These are phyloP conservation scores for Acleris literana DNA, from an alignment of 2,888 invertebrate genomes.

Conservation along the genomic window DNA sequence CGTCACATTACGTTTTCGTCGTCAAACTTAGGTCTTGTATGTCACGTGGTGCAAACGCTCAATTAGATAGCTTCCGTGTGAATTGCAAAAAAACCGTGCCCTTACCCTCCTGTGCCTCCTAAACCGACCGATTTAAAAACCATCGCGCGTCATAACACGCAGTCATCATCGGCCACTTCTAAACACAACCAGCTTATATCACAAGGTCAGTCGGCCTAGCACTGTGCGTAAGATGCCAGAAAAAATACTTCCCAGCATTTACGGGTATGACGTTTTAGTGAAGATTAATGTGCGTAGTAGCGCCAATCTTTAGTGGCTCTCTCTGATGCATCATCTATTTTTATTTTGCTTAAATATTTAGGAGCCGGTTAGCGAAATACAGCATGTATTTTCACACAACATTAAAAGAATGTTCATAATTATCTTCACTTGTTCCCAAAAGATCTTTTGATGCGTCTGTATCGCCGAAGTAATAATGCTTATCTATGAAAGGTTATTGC, in stretches of 20 bases:
- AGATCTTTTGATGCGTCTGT: not conserved
- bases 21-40: too few relatives aligned
- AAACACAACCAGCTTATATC: slow-evolving; percentile 55
- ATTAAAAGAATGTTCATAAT: not conserved
- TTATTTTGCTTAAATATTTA: too few relatives aligned
- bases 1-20: too few relatives aligned
- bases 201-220: slow-evolving; percentile 65
- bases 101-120: slow-evolving; percentile 64
- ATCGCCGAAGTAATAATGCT: slow-evolving; percentile 13
- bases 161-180: slow-evolving; percentile 49
- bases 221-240: slow-evolving; percentile 67
- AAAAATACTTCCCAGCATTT: slow-evolving; percentile 73
- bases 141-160: slow-evolving; percentile 39
- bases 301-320: slow-evolving; percentile 6
- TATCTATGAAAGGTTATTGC: slow-evolving; percentile 13
- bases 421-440: not conserved
- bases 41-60: not conserved
- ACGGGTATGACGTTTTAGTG: slow-evolving; percentile 59
- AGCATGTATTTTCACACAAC: too few relatives aligned
- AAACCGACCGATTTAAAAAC: slow-evolving; percentile 47
- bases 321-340: not conserved
- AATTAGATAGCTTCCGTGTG: slow-evolving; percentile 30
- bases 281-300: slow-evolving; percentile 47
- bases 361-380: too few relatives aligned
- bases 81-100: slow-evolving; percentile 45